Base-by-base conservation (phyloP, 2,113 vertebrate genomes). In the Cairina moschata region DNA sequence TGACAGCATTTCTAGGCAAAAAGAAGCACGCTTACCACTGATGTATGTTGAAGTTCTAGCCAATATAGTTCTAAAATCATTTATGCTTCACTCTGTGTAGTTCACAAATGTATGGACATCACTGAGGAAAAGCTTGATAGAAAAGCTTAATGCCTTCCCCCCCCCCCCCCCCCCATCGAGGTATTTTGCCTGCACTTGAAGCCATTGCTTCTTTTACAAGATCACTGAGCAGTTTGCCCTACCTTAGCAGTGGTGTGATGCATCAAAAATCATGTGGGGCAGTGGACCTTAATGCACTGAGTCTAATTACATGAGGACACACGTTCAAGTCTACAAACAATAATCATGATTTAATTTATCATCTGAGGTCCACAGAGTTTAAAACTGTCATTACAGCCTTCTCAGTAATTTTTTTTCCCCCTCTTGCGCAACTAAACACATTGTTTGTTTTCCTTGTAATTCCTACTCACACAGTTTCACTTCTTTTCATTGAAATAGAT, bases 151-250 rank as follows among this genome's bases (percentile, higher is more conserved):
- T 13, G 2, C 74, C 50, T 17, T 44, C 16, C 2, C 17, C n/a
- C n/a, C n/a, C n/a, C n/a, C n/a, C n/a, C n/a, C n/a, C n/a, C 2
- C 1, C 9, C 2, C 1, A 1, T 4, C 48, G 17, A 44, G 29
- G 10, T 2, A 3, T 88, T 85, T 80, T 75, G 52, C 68, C 52
- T 66, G 4, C 13, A 3, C 18, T 8, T 15, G 40, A 76, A 81
- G 32, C 22, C 4, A 8, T 29, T 60, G 18, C 50, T 60, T 46
- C 68, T 83, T 69, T 56, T 62, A 73, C 28, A 38, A 48, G 17
- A 18, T 54, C 13, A 54, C 12, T 8, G 32, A 29, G 13, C 29
- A 17, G 17, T 80, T 88, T 86, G 55, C 18, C 54, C 32, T 6
- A 32, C 65, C 63, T 80, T n/a, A 75, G 79, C 38, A 80, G 75